Percentiles rank a stretch among this genome's conserved stretches.
phyloP scores from a whole-genome alignment of 2,797 vertebrate genomes.

The Sebastes diploproa region DNA sequence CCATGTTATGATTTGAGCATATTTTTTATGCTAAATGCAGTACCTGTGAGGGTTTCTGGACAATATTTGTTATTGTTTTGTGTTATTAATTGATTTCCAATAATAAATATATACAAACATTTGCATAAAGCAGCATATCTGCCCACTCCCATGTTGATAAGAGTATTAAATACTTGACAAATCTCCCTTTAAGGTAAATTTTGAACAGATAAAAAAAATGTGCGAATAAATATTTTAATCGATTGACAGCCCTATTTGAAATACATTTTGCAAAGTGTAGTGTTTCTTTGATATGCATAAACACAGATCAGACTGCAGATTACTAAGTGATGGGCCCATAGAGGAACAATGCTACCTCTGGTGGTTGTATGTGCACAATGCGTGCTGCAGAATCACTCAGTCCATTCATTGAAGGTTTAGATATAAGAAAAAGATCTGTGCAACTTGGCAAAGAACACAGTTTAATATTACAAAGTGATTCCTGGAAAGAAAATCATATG shows the following conservation, averaged over 20 bases:
- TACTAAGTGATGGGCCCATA: neutral
- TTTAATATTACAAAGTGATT: neutral
- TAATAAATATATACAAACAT: too few relatives aligned
- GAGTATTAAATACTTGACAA: neutral
- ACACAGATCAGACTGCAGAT: conserved; percentile 1
- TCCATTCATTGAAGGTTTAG: neutral
- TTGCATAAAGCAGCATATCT: too few relatives aligned
- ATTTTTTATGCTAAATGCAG: too few relatives aligned
- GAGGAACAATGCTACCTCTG: conserved; percentile 68
- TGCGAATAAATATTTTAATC: neutral
- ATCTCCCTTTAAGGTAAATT: neutral
- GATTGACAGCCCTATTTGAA: neutral
- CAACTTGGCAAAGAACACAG: neutral
- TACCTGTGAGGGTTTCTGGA: too few relatives aligned
- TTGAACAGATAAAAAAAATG: neutral
- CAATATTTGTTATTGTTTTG: too few relatives aligned
- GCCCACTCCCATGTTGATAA: neutral
- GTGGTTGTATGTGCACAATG: conserved; percentile 52
- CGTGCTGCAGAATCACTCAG: conserved; percentile 24
- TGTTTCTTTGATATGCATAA: neutral
- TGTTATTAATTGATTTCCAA: too few relatives aligned
- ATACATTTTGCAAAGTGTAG: neutral
- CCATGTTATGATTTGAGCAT: too few relatives aligned
- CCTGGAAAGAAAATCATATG: neutral
- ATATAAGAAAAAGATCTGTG: neutral